Evolutionary conservation across 64 coral and sea anemone genomes (phyloP).

Genomic region (Montipora foliosa): DNA sequence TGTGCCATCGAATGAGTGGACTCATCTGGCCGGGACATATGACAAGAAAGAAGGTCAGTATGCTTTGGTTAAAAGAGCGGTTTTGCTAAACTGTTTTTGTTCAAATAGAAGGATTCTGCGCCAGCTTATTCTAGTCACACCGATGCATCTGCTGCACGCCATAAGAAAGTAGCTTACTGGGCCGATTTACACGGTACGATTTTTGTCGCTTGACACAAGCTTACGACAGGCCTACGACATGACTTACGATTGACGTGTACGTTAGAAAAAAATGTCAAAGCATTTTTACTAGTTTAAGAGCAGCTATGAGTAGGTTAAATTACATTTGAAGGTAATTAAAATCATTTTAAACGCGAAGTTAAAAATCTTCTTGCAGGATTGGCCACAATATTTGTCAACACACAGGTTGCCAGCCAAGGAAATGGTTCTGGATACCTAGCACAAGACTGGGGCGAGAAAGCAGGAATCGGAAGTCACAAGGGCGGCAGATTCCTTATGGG

Average conservation of each 20-base stretch:
- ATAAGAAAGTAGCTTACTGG: no score
- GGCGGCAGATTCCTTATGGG: constrained; percentile 58
- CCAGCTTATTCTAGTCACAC: no score
- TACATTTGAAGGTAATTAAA: neutral
- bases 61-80: no score
- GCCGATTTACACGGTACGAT: no score
- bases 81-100: no score
- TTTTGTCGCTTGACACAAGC: no score
- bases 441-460: constrained; percentile 59
- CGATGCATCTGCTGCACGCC: no score
- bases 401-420: constrained; percentile 25
- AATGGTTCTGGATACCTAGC: constrained; percentile 63
- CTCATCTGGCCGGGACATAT: constrained; percentile 81
- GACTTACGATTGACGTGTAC: no score
- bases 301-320: neutral
- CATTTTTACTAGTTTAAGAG: neutral
- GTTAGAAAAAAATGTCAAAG: no score
- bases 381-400: constrained; percentile 73
- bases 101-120: no score
- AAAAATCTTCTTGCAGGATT: constrained; percentile 40
- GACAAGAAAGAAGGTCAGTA: constrained; percentile 64
- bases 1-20: constrained; percentile 75
- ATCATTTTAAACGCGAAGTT: neutral
- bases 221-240: no score
- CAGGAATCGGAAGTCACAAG: constrained; percentile 78